Base-by-base conservation (phyloP, 23 tunicate species). In the Corella eumyota region DNA sequence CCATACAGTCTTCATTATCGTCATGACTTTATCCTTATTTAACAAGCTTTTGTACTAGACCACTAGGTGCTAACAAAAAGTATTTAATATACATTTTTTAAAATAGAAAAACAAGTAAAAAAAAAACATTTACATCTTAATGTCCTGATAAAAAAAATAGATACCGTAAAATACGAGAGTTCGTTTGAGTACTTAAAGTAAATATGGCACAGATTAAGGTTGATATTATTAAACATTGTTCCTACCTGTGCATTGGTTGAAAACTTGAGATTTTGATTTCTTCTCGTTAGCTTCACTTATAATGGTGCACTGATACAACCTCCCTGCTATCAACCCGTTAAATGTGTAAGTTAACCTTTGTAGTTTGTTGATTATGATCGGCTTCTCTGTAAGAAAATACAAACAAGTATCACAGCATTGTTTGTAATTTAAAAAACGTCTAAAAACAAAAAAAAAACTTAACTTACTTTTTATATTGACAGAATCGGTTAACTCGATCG, bases 201-300 rank as follows among this genome's bases (percentile, higher is more conserved):
- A n/a, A n/a, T n/a, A n/a, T n/a, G n/a, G n/a, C n/a, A n/a, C n/a
- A n/a, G n/a, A n/a, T n/a, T n/a, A n/a, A n/a, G n/a, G n/a, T n/a
- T n/a, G n/a, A n/a, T n/a, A n/a, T n/a, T n/a, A n/a, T n/a, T n/a
- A n/a, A n/a, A n/a, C n/a, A n/a, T n/a, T n/a, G n/a, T n/a, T n/a
- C 85, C 51, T n/a, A 84, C 94, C 59, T 74, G 94, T 84, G 78
- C 94, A 84, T 55, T 84, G 81, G n/a, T 50, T 57, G 52, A 75
- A 84, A 9, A 33, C 17, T 56, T 63, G 70, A 46, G 71, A 44
- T 46, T 50, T 55, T 48, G 83, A 75, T 7, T 54, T 62, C 26
- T 56, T 75, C 32, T 65, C 60, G 37, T 22, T 56, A 22, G 83
- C 71, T 29, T 60, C 59, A 32, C 72, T 31, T 0, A 30, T 60